These are phyloP conservation scores for Lichenostomus cassidix DNA, from an alignment of 2,113 vertebrate species.

Conservation along the genomic window DNA sequence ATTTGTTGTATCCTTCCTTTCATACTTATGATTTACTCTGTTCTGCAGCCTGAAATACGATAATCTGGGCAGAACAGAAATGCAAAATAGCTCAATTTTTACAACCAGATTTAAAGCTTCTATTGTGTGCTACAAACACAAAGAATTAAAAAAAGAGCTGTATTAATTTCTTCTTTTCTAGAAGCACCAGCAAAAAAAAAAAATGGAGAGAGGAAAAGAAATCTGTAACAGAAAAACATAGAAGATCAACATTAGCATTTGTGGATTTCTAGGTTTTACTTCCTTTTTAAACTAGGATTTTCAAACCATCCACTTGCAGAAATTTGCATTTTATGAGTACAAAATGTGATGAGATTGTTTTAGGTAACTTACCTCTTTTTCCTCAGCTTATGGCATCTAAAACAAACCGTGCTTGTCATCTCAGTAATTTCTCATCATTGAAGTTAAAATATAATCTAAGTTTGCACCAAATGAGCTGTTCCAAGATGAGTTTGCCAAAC, in stretches of 20 bases:
- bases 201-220: background rate
- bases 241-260: background rate
- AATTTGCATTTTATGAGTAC: slow-evolving; percentile 41
- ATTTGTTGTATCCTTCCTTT: background rate
- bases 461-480: slow-evolving; percentile 23
- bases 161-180: background rate
- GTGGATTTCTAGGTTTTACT: background rate
- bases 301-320: background rate
- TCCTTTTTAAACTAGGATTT: slow-evolving; percentile 12
- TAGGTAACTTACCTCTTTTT: slow-evolving; percentile 30
- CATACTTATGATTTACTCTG: background rate
- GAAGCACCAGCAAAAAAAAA: background rate
- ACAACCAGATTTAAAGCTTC: background rate
- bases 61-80: background rate
- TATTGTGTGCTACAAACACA: background rate
- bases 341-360: background rate
- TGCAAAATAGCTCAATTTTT: background rate
- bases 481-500: slow-evolving; percentile 15
- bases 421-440: slow-evolving; percentile 2
- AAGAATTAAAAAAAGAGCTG: background rate
- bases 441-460: slow-evolving; percentile 32
- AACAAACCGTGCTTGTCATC: background rate
- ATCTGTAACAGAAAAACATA: background rate
- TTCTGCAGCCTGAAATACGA: background rate
- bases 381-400: slow-evolving; percentile 10